A percentile compares a stretch with the other conserved stretches of the same genome.
phyloP scores from a whole-genome alignment of 2,113 vertebrate genomes.

The Catharus fuscescens region DNA sequence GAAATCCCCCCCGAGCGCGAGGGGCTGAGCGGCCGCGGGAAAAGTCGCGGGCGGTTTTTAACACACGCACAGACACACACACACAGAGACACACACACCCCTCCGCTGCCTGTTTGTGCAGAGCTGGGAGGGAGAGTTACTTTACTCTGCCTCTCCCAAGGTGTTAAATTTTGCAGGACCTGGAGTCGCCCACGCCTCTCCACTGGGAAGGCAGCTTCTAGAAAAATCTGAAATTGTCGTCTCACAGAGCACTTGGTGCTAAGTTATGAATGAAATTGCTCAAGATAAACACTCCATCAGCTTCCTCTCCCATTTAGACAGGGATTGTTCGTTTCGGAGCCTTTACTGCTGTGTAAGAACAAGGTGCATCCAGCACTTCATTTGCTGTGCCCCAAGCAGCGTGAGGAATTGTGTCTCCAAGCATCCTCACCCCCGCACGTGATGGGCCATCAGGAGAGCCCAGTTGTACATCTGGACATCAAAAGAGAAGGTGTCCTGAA shows the following conservation, averaged over 20 bases:
- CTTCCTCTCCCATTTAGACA: not conserved
- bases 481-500: not conserved
- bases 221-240: constrained; percentile 33
- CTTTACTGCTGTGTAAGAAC: not conserved
- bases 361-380: fast-evolving
- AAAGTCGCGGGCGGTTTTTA: not conserved
- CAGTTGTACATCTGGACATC: fast-evolving
- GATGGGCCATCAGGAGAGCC: not conserved
- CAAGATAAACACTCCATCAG: not conserved
- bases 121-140: not conserved
- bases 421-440: fast-evolving
- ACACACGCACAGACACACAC: not conserved
- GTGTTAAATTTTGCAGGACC: not conserved
- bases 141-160: not conserved
- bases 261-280: not conserved
- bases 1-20: not conserved
- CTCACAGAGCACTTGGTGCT: not conserved
- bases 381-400: fast-evolving
- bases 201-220: constrained; percentile 1
- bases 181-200: not conserved
- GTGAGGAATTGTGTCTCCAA: fast-evolving
- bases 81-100: not conserved
- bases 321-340: fast-evolving
- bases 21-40: not conserved
- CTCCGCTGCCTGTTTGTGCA: not conserved